Evolutionary conservation across 2,888 invertebrate genomes (phyloP).

Genomic region (Shargacucullia verbasci): DNA sequence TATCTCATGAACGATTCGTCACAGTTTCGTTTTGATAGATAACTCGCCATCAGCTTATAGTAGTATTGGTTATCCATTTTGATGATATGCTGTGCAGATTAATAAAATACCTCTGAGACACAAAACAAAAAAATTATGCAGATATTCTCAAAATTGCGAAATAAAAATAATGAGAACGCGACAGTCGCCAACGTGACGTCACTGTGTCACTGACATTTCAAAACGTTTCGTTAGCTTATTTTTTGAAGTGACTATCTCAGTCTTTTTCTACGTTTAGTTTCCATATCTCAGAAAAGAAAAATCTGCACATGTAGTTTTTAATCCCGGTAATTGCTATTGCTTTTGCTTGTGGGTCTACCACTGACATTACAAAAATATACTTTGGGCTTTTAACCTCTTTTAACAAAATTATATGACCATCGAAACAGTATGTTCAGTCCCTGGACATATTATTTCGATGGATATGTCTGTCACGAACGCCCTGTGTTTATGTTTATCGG

Average conservation of each 20-base stretch:
- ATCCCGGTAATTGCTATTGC: too few relatives aligned
- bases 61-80: conserved; percentile 86
- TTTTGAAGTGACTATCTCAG: background rate
- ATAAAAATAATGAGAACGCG: conserved; percentile 86
- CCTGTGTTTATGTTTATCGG: too few relatives aligned
- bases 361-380: too few relatives aligned
- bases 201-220: conserved; percentile 65
- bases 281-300: too few relatives aligned
- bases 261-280: background rate
- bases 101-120: conserved; percentile 22
- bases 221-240: conserved; percentile 42
- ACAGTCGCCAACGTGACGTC: conserved; percentile 79
- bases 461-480: too few relatives aligned
- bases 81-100: conserved; percentile 26
- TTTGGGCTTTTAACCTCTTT: too few relatives aligned
- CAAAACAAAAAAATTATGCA: conserved; percentile 59
- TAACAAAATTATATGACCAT: too few relatives aligned
- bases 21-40: conserved; percentile 85
- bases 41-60: conserved; percentile 85
- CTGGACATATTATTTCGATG: too few relatives aligned
- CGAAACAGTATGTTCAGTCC: too few relatives aligned
- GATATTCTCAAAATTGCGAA: conserved; percentile 79
- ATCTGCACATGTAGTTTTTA: too few relatives aligned
- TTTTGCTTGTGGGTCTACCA: too few relatives aligned
- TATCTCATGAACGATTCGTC: conserved; percentile 87